A percentile compares a stretch with the other conserved stretches of the same genome.
These are phyloP conservation scores for Diarsia rubi DNA, from an alignment of 2,888 invertebrate species.

Conservation along the genomic window DNA sequence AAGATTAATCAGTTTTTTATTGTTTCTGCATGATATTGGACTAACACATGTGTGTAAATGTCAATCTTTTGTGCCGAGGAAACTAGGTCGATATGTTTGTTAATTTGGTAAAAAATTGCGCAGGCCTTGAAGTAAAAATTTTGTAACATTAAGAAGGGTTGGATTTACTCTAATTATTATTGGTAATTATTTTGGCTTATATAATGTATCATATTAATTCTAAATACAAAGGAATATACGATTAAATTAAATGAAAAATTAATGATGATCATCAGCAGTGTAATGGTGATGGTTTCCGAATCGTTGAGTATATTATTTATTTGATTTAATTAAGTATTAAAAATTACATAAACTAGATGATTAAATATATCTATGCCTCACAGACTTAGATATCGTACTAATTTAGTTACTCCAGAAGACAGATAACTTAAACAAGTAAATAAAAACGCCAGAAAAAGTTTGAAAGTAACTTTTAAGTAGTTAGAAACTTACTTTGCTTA, in stretches of 20 bases:
- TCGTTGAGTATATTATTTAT: background rate
- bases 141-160: background rate
- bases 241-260: background rate
- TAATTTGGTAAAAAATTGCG: constrained; percentile 18
- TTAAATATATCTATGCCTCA: background rate
- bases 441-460: constrained; percentile 10
- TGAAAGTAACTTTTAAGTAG: constrained; percentile 48
- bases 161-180: background rate
- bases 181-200: background rate
- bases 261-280: background rate
- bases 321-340: background rate
- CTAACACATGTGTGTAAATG: constrained; percentile 54
- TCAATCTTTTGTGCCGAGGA: constrained; percentile 28
- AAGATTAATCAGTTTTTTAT: constrained; percentile 68
- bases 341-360: no score
- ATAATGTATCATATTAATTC: background rate
- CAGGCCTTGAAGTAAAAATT: background rate
- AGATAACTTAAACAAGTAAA: background rate
- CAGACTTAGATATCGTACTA: background rate
- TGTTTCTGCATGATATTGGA: constrained; percentile 65
- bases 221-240: background rate
- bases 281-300: background rate
- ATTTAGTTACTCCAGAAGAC: background rate
- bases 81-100: constrained; percentile 11
- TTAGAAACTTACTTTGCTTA: constrained; percentile 96